Percentiles rank a stretch among this genome's conserved stretches.
These are phyloP conservation scores for Emydocephalus ijimae DNA, from an alignment of 2,113 vertebrate species.

Conservation along the genomic window DNA sequence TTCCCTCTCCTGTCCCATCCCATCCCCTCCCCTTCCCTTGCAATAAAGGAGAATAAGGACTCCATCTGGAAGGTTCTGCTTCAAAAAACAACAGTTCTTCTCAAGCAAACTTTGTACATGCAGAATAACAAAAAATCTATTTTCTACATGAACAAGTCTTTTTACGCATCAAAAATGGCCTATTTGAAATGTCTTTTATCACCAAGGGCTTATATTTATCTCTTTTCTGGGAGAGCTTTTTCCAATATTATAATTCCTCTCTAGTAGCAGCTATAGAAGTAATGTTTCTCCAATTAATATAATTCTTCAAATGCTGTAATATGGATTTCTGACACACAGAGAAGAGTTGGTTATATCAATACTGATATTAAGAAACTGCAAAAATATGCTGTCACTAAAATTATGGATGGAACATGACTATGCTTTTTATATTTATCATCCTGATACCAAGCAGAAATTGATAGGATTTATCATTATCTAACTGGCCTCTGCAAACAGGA, in stretches of 20 bases:
- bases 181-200: slow-evolving; percentile 31
- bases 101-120: neutral
- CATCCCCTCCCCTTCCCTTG: neutral
- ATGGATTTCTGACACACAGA: slow-evolving; percentile 20
- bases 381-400: slow-evolving; percentile 43
- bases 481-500: slow-evolving; percentile 1
- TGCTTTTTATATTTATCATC: slow-evolving; percentile 34
- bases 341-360: neutral
- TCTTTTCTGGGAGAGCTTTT: slow-evolving; percentile 31
- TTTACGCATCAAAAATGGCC: slow-evolving; percentile 19
- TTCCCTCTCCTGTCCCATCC: too few relatives aligned
- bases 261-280: neutral
- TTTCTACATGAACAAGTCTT: slow-evolving; percentile 33
- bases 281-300: slow-evolving; percentile 49
- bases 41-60: neutral
- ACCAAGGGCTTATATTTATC: slow-evolving; percentile 16
- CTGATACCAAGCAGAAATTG: slow-evolving; percentile 24
- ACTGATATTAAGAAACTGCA: slow-evolving; percentile 38
- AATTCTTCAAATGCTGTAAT: slow-evolving; percentile 8
- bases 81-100: slow-evolving; percentile 1
- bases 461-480: neutral
- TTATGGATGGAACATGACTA: slow-evolving; percentile 43
- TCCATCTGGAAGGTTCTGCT: neutral
- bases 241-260: slow-evolving; percentile 42
- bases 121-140: slow-evolving; percentile 1